These are phyloP conservation scores for Eciton burchellii DNA, from an alignment of 1,140 invertebrate species.

Conservation along the genomic window DNA sequence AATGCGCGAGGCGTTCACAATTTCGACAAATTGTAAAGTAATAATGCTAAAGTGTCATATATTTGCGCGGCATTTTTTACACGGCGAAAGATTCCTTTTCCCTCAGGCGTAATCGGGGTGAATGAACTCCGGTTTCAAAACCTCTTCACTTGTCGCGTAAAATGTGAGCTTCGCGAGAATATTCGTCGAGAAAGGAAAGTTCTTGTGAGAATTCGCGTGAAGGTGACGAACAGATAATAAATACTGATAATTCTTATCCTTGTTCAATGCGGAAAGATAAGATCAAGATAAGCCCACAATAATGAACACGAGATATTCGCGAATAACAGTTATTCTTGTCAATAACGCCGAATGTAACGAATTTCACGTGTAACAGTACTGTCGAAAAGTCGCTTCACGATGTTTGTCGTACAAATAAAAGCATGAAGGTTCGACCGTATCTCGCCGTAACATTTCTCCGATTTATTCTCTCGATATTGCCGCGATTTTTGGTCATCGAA, in stretches of 20 bases:
- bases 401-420: no score
- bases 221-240: conserved; percentile 17
- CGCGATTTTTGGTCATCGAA: not conserved
- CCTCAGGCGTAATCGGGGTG: not conserved
- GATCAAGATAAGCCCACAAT: not conserved
- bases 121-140: conserved; percentile 12
- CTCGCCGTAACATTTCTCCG: conserved; percentile 5
- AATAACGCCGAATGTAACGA: not conserved
- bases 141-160: not conserved
- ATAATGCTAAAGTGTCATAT: no score
- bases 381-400: no score
- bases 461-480: not conserved
- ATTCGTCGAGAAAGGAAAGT: not conserved
- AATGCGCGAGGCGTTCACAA: no score
- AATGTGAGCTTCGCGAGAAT: not conserved
- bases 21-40: no score
- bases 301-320: not conserved
- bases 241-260: conserved; percentile 8
- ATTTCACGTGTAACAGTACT: no score
- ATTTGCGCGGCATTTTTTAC: no score
- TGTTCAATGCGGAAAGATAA: conserved; percentile 3
- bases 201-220: not conserved
- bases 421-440: no score
- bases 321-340: not conserved
- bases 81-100: no score